These are phyloP conservation scores for Nomada goodeniana DNA, from an alignment of 2,888 invertebrate species.

Conservation along the genomic window DNA sequence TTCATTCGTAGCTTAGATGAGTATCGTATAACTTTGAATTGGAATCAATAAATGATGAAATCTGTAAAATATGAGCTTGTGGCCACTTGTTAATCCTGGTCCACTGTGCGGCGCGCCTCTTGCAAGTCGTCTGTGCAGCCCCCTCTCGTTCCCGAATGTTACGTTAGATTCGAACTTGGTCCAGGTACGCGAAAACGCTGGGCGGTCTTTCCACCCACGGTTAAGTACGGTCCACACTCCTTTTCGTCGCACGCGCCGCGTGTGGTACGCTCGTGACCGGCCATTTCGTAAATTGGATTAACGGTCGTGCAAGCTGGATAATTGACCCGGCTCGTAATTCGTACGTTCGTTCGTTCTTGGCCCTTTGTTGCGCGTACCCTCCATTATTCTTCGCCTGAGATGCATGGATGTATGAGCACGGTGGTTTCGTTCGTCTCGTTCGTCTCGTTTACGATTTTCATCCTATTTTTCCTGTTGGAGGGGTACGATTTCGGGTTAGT, in stretches of 20 bases:
- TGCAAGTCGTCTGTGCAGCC: conserved; percentile 30
- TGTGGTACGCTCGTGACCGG: conserved; percentile 62
- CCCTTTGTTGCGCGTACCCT: conserved; percentile 43
- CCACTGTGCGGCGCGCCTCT: background rate
- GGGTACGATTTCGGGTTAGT: background rate
- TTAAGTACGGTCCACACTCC: conserved; percentile 53
- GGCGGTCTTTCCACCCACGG: conserved; percentile 57
- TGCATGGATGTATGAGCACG: background rate
- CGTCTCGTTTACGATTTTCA: background rate
- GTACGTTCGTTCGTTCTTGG: conserved; percentile 50
- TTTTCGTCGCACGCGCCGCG: conserved; percentile 63
- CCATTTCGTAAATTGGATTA: conserved; percentile 68
- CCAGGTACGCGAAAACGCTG: conserved; percentile 12
- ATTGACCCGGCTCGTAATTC: conserved; percentile 63
- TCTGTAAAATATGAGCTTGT: too few relatives aligned
- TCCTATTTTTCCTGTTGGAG: background rate
- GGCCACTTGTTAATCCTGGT: too few relatives aligned
- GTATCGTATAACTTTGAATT: too few relatives aligned
- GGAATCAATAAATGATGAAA: too few relatives aligned
- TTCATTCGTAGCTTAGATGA: too few relatives aligned
- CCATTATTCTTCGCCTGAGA: conserved; percentile 44
- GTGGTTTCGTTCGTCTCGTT: background rate
- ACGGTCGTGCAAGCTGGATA: conserved; percentile 59
- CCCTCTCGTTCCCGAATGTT: conserved; percentile 24
- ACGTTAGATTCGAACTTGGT: conserved; percentile 6